Conservation (phyloP, 2,797 vertebrate species). For the Gymnothorax javanicus region DNA sequence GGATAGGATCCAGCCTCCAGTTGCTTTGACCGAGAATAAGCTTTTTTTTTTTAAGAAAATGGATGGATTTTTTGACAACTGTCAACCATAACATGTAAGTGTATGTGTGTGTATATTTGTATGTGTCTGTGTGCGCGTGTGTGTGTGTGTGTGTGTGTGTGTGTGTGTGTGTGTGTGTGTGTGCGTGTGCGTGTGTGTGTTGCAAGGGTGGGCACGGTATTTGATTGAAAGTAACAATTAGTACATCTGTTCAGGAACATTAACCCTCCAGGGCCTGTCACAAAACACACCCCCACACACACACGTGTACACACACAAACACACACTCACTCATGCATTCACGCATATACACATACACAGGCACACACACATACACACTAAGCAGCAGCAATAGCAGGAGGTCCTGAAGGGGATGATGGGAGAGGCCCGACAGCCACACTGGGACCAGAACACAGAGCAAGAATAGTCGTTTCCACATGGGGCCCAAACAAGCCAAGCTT, state of each 20-base stretch:
- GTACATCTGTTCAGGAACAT: neutral
- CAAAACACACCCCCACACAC: neutral
- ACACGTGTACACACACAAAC: neutral
- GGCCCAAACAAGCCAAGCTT: no score
- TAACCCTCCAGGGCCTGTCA: neutral
- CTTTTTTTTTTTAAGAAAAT: no score
- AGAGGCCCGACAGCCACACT: no score
- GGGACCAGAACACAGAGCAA: no score
- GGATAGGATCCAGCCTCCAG: no score
- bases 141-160: neutral
- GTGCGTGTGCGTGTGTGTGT: neutral
- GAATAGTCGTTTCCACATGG: no score
- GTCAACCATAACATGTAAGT: no score
- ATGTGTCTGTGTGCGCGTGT: neutral
- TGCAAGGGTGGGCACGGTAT: neutral
- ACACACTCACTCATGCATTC: neutral
- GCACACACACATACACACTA: neutral
- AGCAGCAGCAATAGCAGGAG: no score
- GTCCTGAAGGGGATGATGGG: no score
- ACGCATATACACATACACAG: neutral
- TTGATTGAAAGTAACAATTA: slow-evolving; percentile 9
- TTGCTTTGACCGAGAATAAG: no score
- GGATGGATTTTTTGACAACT: no score
- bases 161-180: neutral
- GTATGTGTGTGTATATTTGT: no score